Percentiles rank a stretch among this genome's conserved stretches.
phyloP scores from a whole-genome alignment of 2,113 vertebrate genomes.

The Campylomormyrus tamandua region DNA sequence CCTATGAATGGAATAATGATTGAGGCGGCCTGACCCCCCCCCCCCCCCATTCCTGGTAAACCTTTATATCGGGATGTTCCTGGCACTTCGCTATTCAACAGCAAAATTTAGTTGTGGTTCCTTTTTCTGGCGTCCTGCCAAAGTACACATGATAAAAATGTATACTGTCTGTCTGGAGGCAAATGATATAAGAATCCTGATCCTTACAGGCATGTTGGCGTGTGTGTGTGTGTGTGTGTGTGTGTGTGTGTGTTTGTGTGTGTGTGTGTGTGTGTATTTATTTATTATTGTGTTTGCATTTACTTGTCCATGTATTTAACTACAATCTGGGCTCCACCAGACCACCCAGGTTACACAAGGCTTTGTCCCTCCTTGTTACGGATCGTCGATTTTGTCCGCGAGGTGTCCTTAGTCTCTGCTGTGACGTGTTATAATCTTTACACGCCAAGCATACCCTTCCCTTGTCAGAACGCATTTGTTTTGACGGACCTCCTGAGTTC shows the following conservation, averaged over 20 bases:
- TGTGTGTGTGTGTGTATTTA: not conserved
- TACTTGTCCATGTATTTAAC: not conserved
- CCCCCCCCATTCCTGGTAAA: not conserved
- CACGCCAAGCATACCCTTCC: not conserved
- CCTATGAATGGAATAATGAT: conserved; percentile 1
- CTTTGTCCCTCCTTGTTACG: not conserved
- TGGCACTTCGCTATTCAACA: not conserved
- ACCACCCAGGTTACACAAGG: not conserved
- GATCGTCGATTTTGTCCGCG: not conserved
- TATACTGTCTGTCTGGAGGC: not conserved
- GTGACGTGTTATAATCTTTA: not conserved
- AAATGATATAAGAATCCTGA: not conserved
- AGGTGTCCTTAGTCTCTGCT: not conserved
- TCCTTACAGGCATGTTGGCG: not conserved
- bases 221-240: not conserved
- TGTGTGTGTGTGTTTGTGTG: not conserved
- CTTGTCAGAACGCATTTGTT: not conserved
- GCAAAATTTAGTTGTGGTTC: not conserved
- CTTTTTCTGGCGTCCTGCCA: not conserved
- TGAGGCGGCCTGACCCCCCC: not conserved
- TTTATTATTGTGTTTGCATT: not conserved
- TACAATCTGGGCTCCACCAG: not conserved
- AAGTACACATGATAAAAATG: not conserved
- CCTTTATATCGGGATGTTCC: not conserved
- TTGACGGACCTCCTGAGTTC: not conserved